phyloP scores from a whole-genome alignment of 2,113 vertebrate genomes.

The Polypterus senegalus region DNA sequence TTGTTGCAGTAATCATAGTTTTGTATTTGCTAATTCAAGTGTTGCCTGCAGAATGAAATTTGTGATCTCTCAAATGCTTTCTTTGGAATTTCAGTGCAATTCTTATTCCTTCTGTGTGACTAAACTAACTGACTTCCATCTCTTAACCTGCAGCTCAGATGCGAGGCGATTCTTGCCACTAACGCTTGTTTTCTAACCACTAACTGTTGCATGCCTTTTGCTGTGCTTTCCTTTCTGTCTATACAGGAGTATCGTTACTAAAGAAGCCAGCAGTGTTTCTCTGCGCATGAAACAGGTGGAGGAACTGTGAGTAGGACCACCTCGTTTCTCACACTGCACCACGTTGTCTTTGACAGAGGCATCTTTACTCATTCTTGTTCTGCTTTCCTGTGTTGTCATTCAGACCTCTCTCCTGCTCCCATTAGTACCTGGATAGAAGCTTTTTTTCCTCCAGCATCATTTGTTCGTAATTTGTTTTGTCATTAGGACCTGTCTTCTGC shows the following conservation, averaged over 20 bases:
- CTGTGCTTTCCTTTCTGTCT: slow-evolving; percentile 54
- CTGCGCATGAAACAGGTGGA: slow-evolving; percentile 99
- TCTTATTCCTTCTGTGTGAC: too few relatives aligned
- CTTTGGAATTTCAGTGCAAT: too few relatives aligned
- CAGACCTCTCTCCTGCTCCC: slow-evolving; percentile 26
- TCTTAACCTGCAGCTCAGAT: too few relatives aligned
- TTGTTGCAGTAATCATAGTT: too few relatives aligned
- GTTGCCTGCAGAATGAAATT: too few relatives aligned
- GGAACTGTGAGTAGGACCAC: slow-evolving; percentile 96
- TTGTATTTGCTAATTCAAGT: too few relatives aligned
- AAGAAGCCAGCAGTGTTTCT: slow-evolving; percentile 97
- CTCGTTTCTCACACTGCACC: slow-evolving; percentile 29
- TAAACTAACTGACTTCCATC: too few relatives aligned
- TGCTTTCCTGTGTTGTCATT: slow-evolving; percentile 7
- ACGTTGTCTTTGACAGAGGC: slow-evolving; percentile 6
- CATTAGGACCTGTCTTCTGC: too few relatives aligned
- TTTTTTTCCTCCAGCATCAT: neutral
- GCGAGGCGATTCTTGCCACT: neutral
- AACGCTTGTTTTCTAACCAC: slow-evolving; percentile 24
- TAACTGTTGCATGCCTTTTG: slow-evolving; percentile 57
- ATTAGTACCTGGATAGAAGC: slow-evolving; percentile 36
- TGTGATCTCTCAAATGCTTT: too few relatives aligned
- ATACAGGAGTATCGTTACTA: slow-evolving; percentile 81
- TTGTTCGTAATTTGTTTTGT: too few relatives aligned
- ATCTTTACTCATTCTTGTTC: slow-evolving; percentile 1